Percentiles rank a stretch among this genome's conserved stretches.
Conservation (phyloP, 2,113 vertebrate genomes). For the Ploceus nigricollis region DNA sequence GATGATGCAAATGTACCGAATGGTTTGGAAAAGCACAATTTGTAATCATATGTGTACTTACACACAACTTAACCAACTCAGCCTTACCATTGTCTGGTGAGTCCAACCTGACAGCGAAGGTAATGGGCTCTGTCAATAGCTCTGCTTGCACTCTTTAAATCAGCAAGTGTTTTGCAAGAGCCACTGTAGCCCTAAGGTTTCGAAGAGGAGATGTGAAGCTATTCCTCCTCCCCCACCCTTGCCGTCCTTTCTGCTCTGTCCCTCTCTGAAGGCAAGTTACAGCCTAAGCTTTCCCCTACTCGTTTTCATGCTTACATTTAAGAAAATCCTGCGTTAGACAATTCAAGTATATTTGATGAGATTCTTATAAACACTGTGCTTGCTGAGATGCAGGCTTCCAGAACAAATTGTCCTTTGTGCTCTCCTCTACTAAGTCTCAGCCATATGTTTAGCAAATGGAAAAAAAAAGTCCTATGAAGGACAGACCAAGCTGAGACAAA, state of each 20-base stretch:
- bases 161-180: slow-evolving; percentile 26
- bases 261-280: background rate
- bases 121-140: background rate
- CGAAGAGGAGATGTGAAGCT: background rate
- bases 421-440: background rate
- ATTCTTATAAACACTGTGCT: background rate
- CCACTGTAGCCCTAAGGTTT: background rate
- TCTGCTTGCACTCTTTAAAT: background rate
- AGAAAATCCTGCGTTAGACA: background rate
- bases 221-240: background rate
- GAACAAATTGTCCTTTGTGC: background rate
- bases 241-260: background rate
- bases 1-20: background rate
- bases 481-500: background rate
- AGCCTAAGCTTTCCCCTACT: background rate
- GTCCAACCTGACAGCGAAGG: background rate
- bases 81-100: background rate
- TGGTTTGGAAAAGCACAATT: background rate
- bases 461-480: background rate
- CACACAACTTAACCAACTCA: background rate
- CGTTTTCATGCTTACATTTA: background rate
- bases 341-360: background rate
- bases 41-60: background rate
- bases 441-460: background rate
- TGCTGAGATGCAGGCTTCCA: background rate